Base-by-base conservation (phyloP, 2,113 vertebrate species). In the Castor canadensis region DNA sequence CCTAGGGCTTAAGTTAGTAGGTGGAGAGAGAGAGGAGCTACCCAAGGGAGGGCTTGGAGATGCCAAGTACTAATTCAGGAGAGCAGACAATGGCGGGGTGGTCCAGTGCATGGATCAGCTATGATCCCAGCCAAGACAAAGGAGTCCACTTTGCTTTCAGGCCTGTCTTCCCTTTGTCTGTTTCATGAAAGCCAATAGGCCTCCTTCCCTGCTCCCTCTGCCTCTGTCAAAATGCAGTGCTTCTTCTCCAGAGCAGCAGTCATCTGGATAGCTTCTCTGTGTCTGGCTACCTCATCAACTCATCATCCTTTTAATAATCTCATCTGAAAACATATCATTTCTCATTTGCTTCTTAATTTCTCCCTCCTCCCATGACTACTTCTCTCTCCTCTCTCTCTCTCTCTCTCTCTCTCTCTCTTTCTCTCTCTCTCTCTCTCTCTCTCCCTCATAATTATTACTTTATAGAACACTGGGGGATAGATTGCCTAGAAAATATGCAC, bases 281-380 rank as follows among this genome's bases (percentile, higher is more conserved):
- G 32, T 94, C 86, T 66, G 26, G 72, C 56, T 73, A 20, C 45
- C 35, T 96, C 77, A 81, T 87, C 54, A 67, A 45, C 73, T 94
- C 89, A 52, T 73, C 89, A 6, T 52, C 69, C 56, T 88, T 66
- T 82, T 67, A 58, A 84, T 94, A 89, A 97, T 67, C 82, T 95
- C 82, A 58, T 91, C 86, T 56, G 91, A 93, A 92, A 95, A 83
- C 86, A 94, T 12, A n/a, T 54, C 75, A 52, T 95, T 92, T 82
- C 84, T 62, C 6, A 0, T 69, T 80, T 66, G 79, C 47, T 71
- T 81, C 96, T 85, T 67, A 30, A 69, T 73, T 67, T 87, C 83
- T 84, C 35, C 75, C 67, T 94, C 88, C 64, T 93, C 92, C 62
- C 19, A 24, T 56, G 26, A 73, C 67, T 79, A 5, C 35, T 69